These are phyloP conservation scores for Zaprionus davidi DNA, from an alignment of 1,140 invertebrate species.

Conservation along the genomic window DNA sequence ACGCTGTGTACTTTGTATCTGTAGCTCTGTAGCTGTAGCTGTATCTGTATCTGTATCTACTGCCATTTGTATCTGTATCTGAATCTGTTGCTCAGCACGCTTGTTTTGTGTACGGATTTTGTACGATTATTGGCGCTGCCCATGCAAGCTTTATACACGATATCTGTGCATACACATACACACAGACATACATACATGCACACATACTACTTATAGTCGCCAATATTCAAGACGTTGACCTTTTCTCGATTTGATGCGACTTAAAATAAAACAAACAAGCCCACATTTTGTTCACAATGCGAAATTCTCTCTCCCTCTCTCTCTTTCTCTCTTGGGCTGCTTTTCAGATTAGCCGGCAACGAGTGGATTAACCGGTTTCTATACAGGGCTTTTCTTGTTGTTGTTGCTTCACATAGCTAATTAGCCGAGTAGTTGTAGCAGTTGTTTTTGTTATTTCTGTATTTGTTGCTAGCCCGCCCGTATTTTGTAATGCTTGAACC, in stretches of 20 bases:
- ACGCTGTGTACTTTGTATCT: slow-evolving; percentile 32
- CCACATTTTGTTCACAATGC: slow-evolving; percentile 33
- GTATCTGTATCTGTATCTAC: slow-evolving; percentile 20
- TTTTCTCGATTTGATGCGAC: slow-evolving; percentile 18
- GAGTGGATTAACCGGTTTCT: slow-evolving; percentile 52
- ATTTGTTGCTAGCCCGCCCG: slow-evolving; percentile 8
- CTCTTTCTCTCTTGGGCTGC: neutral
- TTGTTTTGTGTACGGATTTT: slow-evolving; percentile 22
- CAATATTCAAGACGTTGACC: slow-evolving; percentile 48
- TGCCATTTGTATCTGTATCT: slow-evolving; percentile 13
- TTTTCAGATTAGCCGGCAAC: slow-evolving; percentile 42
- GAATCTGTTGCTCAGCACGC: slow-evolving; percentile 32
- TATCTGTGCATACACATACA: neutral
- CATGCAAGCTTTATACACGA: slow-evolving; percentile 3
- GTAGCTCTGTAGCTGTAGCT: slow-evolving; percentile 17
- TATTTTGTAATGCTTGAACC: slow-evolving; percentile 39
- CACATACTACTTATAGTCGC: slow-evolving; percentile 9
- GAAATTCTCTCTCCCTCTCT: slow-evolving; percentile 29
- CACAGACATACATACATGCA: neutral
- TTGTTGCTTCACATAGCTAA: slow-evolving; percentile 40
- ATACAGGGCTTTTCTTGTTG: slow-evolving; percentile 2
- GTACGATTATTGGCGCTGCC: slow-evolving; percentile 23
- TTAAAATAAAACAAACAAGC: slow-evolving; percentile 30
- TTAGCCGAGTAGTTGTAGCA: slow-evolving; percentile 42
- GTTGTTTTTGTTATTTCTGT: neutral